Base-by-base conservation (phyloP, 2,888 invertebrate genomes). In the Acleris literana region DNA sequence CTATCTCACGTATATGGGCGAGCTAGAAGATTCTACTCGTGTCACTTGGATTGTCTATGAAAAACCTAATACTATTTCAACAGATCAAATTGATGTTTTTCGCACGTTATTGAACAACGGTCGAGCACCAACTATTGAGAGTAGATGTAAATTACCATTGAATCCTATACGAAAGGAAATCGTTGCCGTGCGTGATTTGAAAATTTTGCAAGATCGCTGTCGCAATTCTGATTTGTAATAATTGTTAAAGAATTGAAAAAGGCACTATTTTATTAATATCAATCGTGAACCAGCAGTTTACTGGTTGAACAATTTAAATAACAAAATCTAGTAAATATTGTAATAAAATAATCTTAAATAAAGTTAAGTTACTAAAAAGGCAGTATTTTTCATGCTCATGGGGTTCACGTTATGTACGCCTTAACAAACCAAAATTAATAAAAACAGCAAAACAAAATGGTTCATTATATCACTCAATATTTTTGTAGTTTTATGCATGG, bases 121-220 rank as follows among this genome's bases (percentile, higher is more conserved):
- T 29, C 18, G 56, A 46, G 22, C 16, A 18, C 44, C 46, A 58
- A 63, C 57, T 58, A 48, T 33, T 33, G 58, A 52, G 20, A 64
- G 53, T 48, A 64, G 44, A 59, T 59, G 46, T 59, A 64, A 64
- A 59, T 64, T 59, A 53, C 48, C 53, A 20, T 22, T 48, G 22
- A 48, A 64, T 54, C 58, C 48, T 44, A 25, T 64, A 54, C 18
- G 33, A 58, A 53, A 53, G 33, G 51, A 64, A 33, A 54, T 46
- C 4, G 57, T 18, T 64, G 39, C 53, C 48, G 57, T 54, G 46
- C 64, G 53, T 53, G 58, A 64, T 58, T 58, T 17, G 53, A 33
- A 51, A 52, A 52, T 64, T 58, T 33, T 53, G 44, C 22, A 17
- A 20, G 39, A 46, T n/a, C 17, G 13, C 29, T 5, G 11, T 18